Base-by-base conservation (phyloP, 2,797 vertebrate species). In the Cossypha heuglini region DNA sequence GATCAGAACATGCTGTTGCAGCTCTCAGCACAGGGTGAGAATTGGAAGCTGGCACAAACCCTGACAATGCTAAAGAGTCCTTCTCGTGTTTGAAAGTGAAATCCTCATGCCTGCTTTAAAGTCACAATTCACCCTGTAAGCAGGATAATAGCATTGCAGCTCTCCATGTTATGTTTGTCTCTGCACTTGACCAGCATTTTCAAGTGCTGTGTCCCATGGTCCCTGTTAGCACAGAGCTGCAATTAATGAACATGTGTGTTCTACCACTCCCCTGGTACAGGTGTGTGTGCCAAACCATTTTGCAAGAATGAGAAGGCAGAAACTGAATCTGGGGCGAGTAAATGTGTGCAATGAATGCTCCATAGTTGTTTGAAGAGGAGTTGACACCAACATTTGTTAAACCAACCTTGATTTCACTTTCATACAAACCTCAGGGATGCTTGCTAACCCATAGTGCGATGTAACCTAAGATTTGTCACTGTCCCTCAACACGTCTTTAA, bases 261-360 rank as follows among this genome's bases (percentile, higher is more conserved):
- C 38, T 59, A 16, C 33, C 10, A 6, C 19, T 37, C 37, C 28
- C n/a, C 45, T 83, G 64, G 37, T 21, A 33, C 59, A 63, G 37
- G 25, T 43, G 21, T 63, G 45, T 90, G 31, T 75, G 33, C 48
- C 61, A 71, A 77, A 54, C 40, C 0, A 17, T 76, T 85, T 52
- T 69, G 38, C 29, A 73, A 66, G 51, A 86, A 79, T 46, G 38
- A 90, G 59, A 76, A 49, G 49, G 62, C 66, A 92, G 54, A 46
- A 89, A 35, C 22, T 77, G 68, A 80, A 80, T 69, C n/a, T 45
- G n/a, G 51, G 51, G 51, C 64, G 66, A 89, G 35, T 66, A 62
- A 62, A 71, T 63, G n/a, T 21, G 19, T 18, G 17, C 45, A 43
- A 1, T 38, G 54, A 62, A 55, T 55, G n/a, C 8, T 77, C 35